Percentiles rank a stretch among this genome's conserved stretches.
These are phyloP conservation scores for Clinocottus analis DNA, from an alignment of 2,113 vertebrate genomes.

Conservation along the genomic window DNA sequence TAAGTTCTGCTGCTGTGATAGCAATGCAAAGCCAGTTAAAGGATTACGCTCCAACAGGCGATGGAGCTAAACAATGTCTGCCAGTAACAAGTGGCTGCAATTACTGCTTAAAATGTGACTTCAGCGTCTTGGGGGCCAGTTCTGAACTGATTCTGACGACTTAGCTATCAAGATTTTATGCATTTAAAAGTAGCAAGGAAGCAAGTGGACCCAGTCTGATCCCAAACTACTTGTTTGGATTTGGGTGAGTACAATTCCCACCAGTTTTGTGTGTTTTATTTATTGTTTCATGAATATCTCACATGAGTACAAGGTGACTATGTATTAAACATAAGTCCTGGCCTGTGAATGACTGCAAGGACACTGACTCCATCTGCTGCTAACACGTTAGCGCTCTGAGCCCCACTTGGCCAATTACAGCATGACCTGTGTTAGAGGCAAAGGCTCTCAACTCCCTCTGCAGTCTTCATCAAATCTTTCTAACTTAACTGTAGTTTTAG, in stretches of 20 bases:
- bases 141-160: background rate
- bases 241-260: background rate
- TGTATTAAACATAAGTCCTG: slow-evolving; percentile 39
- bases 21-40: slow-evolving; percentile 66
- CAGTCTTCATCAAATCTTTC: slow-evolving; percentile 31
- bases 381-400: slow-evolving; percentile 18
- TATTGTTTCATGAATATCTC: background rate
- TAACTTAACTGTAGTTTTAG: slow-evolving; percentile 11
- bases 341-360: slow-evolving; percentile 19
- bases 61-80: slow-evolving; percentile 21
- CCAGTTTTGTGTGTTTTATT: background rate
- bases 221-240: background rate
- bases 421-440: slow-evolving; percentile 20
- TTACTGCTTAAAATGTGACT: slow-evolving; percentile 3
- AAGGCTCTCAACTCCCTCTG: slow-evolving; percentile 10
- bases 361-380: slow-evolving; percentile 20
- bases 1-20: slow-evolving; percentile 46
- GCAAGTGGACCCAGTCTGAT: background rate
- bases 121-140: background rate
- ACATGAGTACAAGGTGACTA: slow-evolving; percentile 9
- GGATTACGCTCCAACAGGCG: slow-evolving; percentile 59
- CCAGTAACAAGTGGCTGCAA: slow-evolving; percentile 28
- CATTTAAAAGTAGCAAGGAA: slow-evolving; percentile 2
- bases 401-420: slow-evolving; percentile 59
- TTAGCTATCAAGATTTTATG: background rate